Base-by-base conservation (phyloP, 2,888 invertebrate genomes). In the Trachelus stipa region DNA sequence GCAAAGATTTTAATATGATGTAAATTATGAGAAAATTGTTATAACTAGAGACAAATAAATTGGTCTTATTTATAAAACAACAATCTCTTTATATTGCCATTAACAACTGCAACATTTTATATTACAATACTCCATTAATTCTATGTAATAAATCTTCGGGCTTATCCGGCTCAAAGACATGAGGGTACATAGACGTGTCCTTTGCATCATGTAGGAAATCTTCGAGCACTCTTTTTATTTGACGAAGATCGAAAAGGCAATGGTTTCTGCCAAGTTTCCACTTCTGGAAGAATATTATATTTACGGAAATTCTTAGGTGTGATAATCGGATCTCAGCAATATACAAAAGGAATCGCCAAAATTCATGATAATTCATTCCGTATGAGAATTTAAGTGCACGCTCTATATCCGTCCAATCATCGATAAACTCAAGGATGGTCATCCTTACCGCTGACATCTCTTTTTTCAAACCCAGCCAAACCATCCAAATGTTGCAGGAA, bases 371-470 rank as follows among this genome's bases (percentile, higher is more conserved):
- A 92, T 97, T 94, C 92, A 97, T 95, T 75, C 97, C 97, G 92
- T 95, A 96, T 34, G 95, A 93, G 23, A 95, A 94, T 90, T 95
- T 95, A 69, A 97, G 92, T 92, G 98, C 95, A 85, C 97, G 96
- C 34, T 93, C 92, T 73, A 92, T 89, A 94, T 96, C 98, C 80
- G 94, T 93, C 4, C 95, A 94, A 93, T 96, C 96, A 79, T 94
- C 94, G 83, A 92, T 93, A 85, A 97, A 96, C 88, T 98, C 97
- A 35, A 93, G 92, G 79, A 98, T 96, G 92, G 98, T 97, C 81
- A 93, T 92, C 92, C 96, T 94, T 4, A 98, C 97, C 76, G 94
- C 94, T 68, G 88, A 77, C 79, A 97, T 92, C 87, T 94, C 94
- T 37, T 91, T 91, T 81, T 93, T 92, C 74, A 99, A 91, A 74